Conservation (phyloP, 1,140 invertebrate genomes). For the Dufourea novaeangliae region DNA sequence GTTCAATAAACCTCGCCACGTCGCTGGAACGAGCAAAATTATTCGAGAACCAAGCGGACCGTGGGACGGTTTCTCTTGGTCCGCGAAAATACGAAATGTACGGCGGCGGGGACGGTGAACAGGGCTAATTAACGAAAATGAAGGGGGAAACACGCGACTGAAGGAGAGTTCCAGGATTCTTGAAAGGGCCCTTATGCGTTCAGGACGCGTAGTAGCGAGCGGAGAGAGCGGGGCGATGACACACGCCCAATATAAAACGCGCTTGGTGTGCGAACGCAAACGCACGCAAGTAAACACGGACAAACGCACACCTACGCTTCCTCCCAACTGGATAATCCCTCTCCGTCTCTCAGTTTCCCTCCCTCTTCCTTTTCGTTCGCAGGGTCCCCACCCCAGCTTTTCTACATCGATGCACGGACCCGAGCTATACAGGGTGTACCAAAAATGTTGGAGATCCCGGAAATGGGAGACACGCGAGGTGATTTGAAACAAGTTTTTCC, state of each 20-base stretch:
- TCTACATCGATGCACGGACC: slow-evolving; percentile 35
- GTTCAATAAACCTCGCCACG: too few relatives aligned
- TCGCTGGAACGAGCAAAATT: too few relatives aligned
- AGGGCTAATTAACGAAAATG: slow-evolving; percentile 26
- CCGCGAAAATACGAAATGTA: not conserved
- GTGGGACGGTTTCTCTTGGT: not conserved
- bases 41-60: too few relatives aligned
- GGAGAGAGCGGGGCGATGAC: slow-evolving; percentile 67
- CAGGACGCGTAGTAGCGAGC: slow-evolving; percentile 65
- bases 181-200: slow-evolving; percentile 63
- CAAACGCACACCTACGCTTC: slow-evolving; percentile 15
- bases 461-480: too few relatives aligned
- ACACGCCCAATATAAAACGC: slow-evolving; percentile 70
- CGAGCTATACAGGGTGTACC: too few relatives aligned
- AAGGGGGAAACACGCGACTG: not conserved
- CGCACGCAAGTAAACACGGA: slow-evolving; percentile 30
- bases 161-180: slow-evolving; percentile 34
- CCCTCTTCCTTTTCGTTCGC: not conserved
- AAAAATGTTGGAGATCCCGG: too few relatives aligned
- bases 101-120: not conserved
- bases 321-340: not conserved
- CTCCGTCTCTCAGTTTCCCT: not conserved
- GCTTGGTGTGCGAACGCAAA: slow-evolving; percentile 41
- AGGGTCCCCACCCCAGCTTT: not conserved
- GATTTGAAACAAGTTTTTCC: too few relatives aligned